Percentiles rank a stretch among this genome's conserved stretches.
These are phyloP conservation scores for Scylla paramamosain DNA, from an alignment of 1,140 invertebrate genomes.

Conservation along the genomic window DNA sequence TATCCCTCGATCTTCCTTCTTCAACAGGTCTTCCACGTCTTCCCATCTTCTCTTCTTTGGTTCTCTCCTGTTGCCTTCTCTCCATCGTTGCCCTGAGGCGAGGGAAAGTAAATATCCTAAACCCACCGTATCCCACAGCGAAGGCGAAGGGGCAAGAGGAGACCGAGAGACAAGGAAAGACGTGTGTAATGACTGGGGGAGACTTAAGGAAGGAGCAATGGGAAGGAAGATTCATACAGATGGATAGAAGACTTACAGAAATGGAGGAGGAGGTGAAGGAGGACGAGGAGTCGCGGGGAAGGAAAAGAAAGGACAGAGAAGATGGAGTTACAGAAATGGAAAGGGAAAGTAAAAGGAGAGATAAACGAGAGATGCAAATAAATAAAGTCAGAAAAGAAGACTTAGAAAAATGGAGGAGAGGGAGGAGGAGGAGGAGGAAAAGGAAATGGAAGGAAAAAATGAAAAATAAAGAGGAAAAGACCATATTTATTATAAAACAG, in stretches of 20 bases:
- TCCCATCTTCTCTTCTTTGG: no score
- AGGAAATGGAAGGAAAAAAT: not conserved
- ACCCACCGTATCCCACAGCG: no score
- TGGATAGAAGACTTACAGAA: not conserved
- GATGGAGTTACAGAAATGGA: not conserved
- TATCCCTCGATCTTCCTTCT: no score
- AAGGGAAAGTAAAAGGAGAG: no score
- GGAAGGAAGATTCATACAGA: not conserved
- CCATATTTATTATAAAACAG: not conserved
- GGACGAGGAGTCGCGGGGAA: not conserved
- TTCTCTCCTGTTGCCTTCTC: no score
- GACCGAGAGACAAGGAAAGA: no score
- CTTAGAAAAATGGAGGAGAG: no score
- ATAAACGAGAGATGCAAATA: no score
- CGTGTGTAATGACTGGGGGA: no score
- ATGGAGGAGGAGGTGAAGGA: not conserved
- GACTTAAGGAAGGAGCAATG: not conserved
- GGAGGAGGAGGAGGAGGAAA: no score
- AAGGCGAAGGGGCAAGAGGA: no score
- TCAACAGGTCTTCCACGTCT: no score
- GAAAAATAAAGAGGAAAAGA: not conserved
- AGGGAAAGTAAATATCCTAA: not conserved
- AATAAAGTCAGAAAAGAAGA: not conserved
- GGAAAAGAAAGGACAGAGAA: not conserved
- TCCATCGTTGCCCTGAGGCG: not conserved